Base-by-base conservation (phyloP, 1,140 invertebrate genomes). In the Homalodisca vitripennis region DNA sequence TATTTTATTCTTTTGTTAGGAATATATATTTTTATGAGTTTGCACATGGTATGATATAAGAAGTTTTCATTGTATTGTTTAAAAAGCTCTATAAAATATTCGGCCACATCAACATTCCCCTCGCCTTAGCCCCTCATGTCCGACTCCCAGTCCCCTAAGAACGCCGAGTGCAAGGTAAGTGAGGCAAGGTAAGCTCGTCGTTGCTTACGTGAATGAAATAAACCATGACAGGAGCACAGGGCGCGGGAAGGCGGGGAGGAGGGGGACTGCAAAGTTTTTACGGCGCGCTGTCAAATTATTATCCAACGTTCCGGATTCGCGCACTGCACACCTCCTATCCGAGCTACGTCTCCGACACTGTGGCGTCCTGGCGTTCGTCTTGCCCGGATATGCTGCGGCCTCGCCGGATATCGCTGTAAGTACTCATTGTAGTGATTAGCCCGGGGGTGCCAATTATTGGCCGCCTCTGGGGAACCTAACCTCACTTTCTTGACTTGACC, bases 211-310 rank as follows among this genome's bases (percentile, higher is more conserved):
- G 55, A 60, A 60, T 60, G 55, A 60, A 60, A 60, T 60, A 60
- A 60, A 60, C 24, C 55, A 60, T 60, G 55, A 60, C 24, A 60
- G 55, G 17, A 6, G 34, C 17, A 41, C 6, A 10, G 34, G 6
- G 12, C 22, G 14, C 26, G 55, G 6, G 55, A 6, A 22, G 12
- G 55, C 14, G 55, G 55, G 26, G 24, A 6, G 55, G 55, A 30
- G 55, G 55, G 55, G 26, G 55, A 60, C 55, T 60, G 55, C 55
- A 24, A 60, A 60, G 14, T 60, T 60, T 60, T 60, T 60, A 60
- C 55, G 55, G 55, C 55, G 55, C 55, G 55, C 55, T 60, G 55
- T 60, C 55, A 60, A 60, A 60, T 60, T 60, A 60, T 60, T 60
- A 60, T 60, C 55, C 55, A 27, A 22, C 55, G 55, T 60, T 60